phyloP scores from a whole-genome alignment of 2,888 invertebrate species.

The Sialis lutaria region DNA sequence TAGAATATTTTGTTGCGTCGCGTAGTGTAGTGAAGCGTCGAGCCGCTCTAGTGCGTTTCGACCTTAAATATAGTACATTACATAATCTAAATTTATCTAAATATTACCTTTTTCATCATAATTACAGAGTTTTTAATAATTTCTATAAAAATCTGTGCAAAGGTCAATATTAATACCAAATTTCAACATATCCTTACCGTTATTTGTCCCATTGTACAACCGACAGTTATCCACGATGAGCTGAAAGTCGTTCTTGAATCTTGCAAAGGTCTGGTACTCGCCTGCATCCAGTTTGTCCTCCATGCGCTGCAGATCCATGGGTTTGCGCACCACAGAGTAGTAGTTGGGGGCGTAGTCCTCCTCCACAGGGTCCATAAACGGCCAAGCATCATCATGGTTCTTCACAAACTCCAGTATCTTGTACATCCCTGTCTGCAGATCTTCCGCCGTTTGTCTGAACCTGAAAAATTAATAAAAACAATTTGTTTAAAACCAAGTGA shows the following conservation, averaged over 20 bases:
- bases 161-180: too few relatives aligned
- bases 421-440: constrained; percentile 77
- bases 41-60: too few relatives aligned
- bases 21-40: too few relatives aligned
- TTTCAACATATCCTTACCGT: constrained; percentile 39
- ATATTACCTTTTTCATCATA: too few relatives aligned
- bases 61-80: neutral
- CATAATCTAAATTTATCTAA: too few relatives aligned
- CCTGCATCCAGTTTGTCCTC: constrained; percentile 72
- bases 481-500: too few relatives aligned
- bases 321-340: constrained; percentile 52
- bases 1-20: too few relatives aligned
- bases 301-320: constrained; percentile 81
- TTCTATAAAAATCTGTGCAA: too few relatives aligned
- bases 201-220: constrained; percentile 81
- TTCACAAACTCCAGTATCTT: constrained; percentile 78
- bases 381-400: constrained; percentile 85
- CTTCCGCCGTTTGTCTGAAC: constrained; percentile 67
- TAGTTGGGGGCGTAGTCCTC: constrained; percentile 84
- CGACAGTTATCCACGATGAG: constrained; percentile 86
- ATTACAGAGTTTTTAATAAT: too few relatives aligned
- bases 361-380: constrained; percentile 83
- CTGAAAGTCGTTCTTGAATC: constrained; percentile 77
- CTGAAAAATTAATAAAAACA: too few relatives aligned
- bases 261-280: constrained; percentile 57